Evolutionary conservation across 2,113 vertebrate species (phyloP), one percentile per base, ranked within the genome.

Genomic region (Nymphicus hollandicus): DNA sequence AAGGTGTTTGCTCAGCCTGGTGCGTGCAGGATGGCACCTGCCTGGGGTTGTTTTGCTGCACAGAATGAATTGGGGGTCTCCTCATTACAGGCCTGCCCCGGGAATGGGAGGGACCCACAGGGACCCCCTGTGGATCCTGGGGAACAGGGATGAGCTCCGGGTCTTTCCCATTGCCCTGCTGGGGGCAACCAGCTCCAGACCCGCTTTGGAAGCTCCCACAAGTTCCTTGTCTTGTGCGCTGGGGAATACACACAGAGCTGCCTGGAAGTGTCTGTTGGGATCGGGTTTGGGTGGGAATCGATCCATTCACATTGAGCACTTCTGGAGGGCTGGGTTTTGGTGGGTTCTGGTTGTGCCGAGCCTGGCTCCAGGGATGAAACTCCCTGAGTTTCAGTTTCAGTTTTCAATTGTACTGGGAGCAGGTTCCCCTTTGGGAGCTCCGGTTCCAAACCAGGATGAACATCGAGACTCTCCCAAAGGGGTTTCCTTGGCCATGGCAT

Each of bases 241-340:
- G 24, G 33, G 37, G 19, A 47, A 52, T 23, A 7, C 18, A 27
- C 25, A 9, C 4, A 35, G 71, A 61, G 37, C 10, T 6, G 11
- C 27, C 46, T 44, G 66, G 16, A 50, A 41, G 23, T 17, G 6
- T 27, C 55, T 20, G 17, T 43, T 10, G 28, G 81, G 71, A 6
- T 60, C 1, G 0, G 29, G 16, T 29, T 12, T 6, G 10, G 22
- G 33, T 22, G 11, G 15, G 1, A 61, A 72, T 37, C 10, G 0
- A 5, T 6, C 33, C 0, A 2, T 3, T 58, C 68, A 37, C 50
- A 39, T 1, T 24, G 2, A n/a, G 24, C 0, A 0, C 43, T 29
- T 71, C 43, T 3, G 1, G 25, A 31, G 56, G 0, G 0, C 12
- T 63, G 37, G 18, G 33, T 43, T 87, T 72, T 19, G 9, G 64